A percentile compares a stretch with the other conserved stretches of the same genome.
Evolutionary conservation across 2,888 invertebrate genomes (phyloP).

Genomic region (Linnaemya vulpina): DNA sequence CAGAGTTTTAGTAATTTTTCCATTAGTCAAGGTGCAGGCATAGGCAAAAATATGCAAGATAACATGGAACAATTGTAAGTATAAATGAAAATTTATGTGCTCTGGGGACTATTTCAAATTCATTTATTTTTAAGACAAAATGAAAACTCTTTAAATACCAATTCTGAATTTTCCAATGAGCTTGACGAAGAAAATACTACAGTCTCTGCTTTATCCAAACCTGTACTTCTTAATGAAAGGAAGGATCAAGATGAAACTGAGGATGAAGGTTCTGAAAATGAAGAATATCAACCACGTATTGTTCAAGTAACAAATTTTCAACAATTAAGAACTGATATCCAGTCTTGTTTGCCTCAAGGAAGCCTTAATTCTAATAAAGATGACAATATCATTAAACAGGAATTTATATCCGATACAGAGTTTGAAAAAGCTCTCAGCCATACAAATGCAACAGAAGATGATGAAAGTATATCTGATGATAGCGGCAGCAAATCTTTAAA

Average conservation of each 20-base stretch:
- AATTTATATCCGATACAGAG: conserved; percentile 71
- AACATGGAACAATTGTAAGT: conserved; percentile 63
- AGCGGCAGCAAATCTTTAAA: conserved; percentile 64
- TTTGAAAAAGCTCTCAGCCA: conserved; percentile 46
- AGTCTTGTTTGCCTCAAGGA: not conserved
- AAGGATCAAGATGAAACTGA: conserved; percentile 63
- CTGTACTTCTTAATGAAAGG: conserved; percentile 3
- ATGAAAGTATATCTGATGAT: conserved; percentile 53
- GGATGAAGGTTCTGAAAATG: conserved; percentile 68
- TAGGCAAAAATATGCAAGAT: conserved; percentile 37
- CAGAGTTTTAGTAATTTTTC: conserved; percentile 39
- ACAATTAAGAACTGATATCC: conserved; percentile 45
- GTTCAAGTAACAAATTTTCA: conserved; percentile 82
- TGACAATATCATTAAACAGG: conserved; percentile 73
- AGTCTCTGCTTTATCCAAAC: conserved; percentile 6
- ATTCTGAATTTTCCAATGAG: conserved; percentile 51
- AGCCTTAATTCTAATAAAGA: conserved; percentile 28
- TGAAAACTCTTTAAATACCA: conserved; percentile 59
- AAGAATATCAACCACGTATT: conserved; percentile 80
- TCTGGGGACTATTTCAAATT: too few relatives aligned
- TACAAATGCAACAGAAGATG: conserved; percentile 31
- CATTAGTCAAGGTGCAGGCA: conserved; percentile 17
- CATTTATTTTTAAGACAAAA: conserved; percentile 37
- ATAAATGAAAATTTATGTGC: not conserved
- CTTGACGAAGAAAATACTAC: conserved; percentile 48